Percentiles rank a stretch among this genome's conserved stretches.
These are phyloP conservation scores for Leucopsar rothschildi DNA, from an alignment of 2,113 vertebrate species.

Conservation along the genomic window DNA sequence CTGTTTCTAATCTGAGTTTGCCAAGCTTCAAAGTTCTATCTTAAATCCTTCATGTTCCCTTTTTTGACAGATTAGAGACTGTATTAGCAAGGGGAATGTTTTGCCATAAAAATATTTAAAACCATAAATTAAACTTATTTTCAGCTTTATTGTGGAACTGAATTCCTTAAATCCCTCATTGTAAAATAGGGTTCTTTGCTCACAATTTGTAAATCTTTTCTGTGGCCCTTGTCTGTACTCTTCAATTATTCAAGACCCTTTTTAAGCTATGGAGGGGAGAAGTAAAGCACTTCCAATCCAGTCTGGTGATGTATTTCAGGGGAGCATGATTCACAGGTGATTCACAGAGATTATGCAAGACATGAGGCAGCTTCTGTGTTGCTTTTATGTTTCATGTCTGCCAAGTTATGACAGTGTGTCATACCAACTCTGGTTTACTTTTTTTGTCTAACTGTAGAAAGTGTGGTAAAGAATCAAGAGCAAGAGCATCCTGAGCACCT, in stretches of 20 bases:
- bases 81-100: neutral
- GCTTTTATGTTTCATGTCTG: conserved; percentile 11
- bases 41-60: neutral
- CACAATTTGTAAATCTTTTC: neutral
- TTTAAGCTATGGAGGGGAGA: neutral
- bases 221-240: neutral
- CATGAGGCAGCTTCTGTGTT: conserved; percentile 23
- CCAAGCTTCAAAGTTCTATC: neutral
- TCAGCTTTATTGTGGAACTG: neutral
- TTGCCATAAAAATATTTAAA: neutral
- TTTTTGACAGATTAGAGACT: neutral
- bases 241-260: neutral
- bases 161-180: neutral
- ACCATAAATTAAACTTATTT: neutral
- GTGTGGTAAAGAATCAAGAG: neutral
- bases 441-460: conserved; percentile 10
- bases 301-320: conserved; percentile 3
- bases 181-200: neutral
- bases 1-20: neutral
- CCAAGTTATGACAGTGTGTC: conserved; percentile 26
- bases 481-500: neutral
- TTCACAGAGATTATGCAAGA: conserved; percentile 48
- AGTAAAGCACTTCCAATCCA: neutral
- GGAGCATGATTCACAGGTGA: conserved; percentile 38
- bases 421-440: conserved; percentile 6